phyloP scores from a whole-genome alignment of 2,888 invertebrate genomes.

The Caenorhabditis auriculariae region DNA sequence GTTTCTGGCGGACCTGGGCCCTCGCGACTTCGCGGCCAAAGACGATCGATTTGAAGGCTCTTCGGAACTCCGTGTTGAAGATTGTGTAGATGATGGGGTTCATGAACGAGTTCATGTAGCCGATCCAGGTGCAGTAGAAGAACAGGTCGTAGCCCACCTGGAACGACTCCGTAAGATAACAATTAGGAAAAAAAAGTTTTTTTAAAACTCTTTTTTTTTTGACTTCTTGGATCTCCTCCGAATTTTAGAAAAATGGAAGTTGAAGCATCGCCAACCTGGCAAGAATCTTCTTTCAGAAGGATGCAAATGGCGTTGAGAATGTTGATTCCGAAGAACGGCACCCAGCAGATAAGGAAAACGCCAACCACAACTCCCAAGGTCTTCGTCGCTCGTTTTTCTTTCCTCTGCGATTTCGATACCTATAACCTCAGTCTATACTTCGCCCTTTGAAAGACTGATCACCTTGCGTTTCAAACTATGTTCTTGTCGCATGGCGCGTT shows the following conservation, averaged over 20 bases:
- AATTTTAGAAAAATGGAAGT: neutral
- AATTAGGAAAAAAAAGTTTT: no score
- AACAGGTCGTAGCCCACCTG: conserved; percentile 70
- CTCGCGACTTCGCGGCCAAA: conserved; percentile 28
- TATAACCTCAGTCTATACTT: conserved; percentile 5
- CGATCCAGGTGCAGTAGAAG: conserved; percentile 93
- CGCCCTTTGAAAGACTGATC: conserved; percentile 4
- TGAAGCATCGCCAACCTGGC: conserved; percentile 34
- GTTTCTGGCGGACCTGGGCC: conserved; percentile 27
- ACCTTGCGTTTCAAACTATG: conserved; percentile 61
- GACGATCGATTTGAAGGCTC: conserved; percentile 75
- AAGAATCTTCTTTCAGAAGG: conserved; percentile 68
- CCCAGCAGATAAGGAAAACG: conserved; percentile 96
- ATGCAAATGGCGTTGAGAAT: conserved; percentile 94
- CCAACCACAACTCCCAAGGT: conserved; percentile 96
- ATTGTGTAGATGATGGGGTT: conserved; percentile 72
- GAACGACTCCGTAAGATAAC: no score
- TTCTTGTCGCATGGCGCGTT: conserved; percentile 56
- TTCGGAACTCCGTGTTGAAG: conserved; percentile 79
- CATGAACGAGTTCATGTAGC: conserved; percentile 80
- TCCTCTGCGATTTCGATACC: conserved; percentile 66
- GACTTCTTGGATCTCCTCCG: neutral
- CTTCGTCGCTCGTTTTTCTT: conserved; percentile 96
- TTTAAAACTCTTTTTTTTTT: neutral
- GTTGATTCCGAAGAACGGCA: conserved; percentile 97